Conservation (phyloP, 2,888 invertebrate species). For the Coleophora flavipennella region DNA sequence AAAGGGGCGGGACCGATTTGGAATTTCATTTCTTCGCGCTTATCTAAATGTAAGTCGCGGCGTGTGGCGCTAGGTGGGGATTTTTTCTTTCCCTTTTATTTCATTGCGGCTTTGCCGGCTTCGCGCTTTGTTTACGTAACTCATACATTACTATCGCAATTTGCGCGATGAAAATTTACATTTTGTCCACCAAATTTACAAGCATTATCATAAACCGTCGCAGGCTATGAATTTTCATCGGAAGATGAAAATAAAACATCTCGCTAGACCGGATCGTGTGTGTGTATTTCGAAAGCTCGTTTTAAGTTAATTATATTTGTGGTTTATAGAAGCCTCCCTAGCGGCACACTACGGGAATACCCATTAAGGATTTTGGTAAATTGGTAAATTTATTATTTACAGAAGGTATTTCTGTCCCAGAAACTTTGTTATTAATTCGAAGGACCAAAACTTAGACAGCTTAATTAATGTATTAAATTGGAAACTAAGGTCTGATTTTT, state of each 20-base stretch:
- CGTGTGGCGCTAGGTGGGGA: conserved; percentile 25
- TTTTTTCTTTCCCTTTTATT: conserved; percentile 28
- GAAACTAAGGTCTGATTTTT: no score
- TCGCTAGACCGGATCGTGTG: no score
- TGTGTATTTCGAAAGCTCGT: no score
- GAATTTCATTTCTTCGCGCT: conserved; percentile 40
- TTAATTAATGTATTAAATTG: no score
- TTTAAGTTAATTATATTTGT: no score
- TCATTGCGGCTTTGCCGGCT: conserved; percentile 5
- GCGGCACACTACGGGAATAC: no score
- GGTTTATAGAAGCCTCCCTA: no score
- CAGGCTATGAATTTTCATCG: conserved; percentile 10
- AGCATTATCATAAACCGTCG: conserved; percentile 9
- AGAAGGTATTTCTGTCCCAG: no score
- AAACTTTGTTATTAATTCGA: no score
- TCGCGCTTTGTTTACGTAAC: conserved; percentile 9
- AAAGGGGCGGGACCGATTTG: conserved; percentile 35
- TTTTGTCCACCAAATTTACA: conserved; percentile 8
- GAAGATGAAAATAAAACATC: neutral
- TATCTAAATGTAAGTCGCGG: conserved; percentile 41
- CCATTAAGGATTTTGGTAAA: no score
- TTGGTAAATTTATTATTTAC: no score
- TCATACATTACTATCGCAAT: conserved; percentile 10
- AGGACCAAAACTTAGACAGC: no score
- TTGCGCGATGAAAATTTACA: conserved; percentile 12